Conservation (phyloP, 2,888 invertebrate species). For the Neoascia interrupta region DNA sequence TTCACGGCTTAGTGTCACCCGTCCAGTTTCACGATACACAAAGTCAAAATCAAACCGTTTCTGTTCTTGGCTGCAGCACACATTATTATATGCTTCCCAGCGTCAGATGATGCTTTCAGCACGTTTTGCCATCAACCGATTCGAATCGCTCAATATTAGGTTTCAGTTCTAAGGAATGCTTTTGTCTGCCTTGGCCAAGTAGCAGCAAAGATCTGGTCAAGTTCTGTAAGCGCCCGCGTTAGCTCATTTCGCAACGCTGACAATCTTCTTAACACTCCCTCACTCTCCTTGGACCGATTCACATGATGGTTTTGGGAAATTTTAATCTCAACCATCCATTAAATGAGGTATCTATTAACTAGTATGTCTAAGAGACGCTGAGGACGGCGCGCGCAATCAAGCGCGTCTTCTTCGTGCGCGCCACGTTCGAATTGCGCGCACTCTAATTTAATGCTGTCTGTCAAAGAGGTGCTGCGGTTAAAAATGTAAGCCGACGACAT, state of each 20-base stretch:
- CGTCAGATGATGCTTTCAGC: slow-evolving; percentile 64
- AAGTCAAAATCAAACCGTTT: slow-evolving; percentile 49
- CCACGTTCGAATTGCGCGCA: slow-evolving; percentile 11
- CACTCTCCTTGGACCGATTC: slow-evolving; percentile 65
- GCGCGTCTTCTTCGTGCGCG: slow-evolving; percentile 56
- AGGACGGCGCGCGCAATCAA: slow-evolving; percentile 5
- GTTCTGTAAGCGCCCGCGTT: slow-evolving; percentile 39
- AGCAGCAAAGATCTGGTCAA: slow-evolving; percentile 52
- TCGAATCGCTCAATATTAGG: slow-evolving; percentile 64
- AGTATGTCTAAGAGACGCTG: slow-evolving; percentile 38
- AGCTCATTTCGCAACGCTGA: slow-evolving; percentile 57
- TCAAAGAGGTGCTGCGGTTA: slow-evolving; percentile 49
- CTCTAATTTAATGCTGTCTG: slow-evolving; percentile 58
- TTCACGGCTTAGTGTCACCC: slow-evolving; percentile 49
- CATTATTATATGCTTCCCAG: slow-evolving; percentile 42
- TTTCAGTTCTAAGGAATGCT: slow-evolving; percentile 65
- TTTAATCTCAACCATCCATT: slow-evolving; percentile 61
- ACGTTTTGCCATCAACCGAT: slow-evolving; percentile 58
- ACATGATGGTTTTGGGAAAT: slow-evolving; percentile 63
- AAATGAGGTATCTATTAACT: slow-evolving; percentile 67
- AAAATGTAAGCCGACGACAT: slow-evolving; percentile 39
- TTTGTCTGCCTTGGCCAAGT: slow-evolving; percentile 38
- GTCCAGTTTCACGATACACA: slow-evolving; percentile 54
- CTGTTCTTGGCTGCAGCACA: slow-evolving; percentile 12
- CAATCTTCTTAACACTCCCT: slow-evolving; percentile 51